A percentile compares a stretch with the other conserved stretches of the same genome.
These are phyloP conservation scores for Frankliniella intonsa DNA, from an alignment of 2,888 invertebrate species.

Conservation along the genomic window DNA sequence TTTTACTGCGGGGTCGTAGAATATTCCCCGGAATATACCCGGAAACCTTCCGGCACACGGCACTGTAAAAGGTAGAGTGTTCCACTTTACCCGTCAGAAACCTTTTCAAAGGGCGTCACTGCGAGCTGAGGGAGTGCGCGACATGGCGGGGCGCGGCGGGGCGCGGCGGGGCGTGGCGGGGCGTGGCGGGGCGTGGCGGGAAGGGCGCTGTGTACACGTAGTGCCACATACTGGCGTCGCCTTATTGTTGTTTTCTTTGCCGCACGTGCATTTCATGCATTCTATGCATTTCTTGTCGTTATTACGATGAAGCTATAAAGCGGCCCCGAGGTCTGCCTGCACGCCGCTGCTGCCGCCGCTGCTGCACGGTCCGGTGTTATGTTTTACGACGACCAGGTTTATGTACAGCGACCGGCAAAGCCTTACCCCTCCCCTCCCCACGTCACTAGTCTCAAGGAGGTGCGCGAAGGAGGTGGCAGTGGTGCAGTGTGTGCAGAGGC, in stretches of 20 bases:
- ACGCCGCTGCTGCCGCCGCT: neutral
- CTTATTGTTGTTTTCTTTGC: neutral
- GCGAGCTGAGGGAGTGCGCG: neutral
- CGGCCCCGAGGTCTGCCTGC: neutral
- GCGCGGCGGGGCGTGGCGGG: neutral
- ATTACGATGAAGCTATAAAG: constrained; percentile 26
- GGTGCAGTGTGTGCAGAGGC: neutral
- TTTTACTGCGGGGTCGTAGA: no score
- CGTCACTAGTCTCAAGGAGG: neutral
- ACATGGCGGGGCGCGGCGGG: neutral
- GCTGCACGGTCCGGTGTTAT: constrained; percentile 25
- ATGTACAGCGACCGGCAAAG: constrained; percentile 10
- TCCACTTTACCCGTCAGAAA: no score
- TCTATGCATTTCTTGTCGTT: constrained; percentile 22
- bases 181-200: neutral
- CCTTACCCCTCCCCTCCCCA: neutral
- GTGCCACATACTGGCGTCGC: neutral
- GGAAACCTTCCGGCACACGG: no score
- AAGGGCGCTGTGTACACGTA: neutral
- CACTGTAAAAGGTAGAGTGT: no score
- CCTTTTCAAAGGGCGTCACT: no score
- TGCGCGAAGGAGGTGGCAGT: neutral
- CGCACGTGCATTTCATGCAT: constrained; percentile 11
- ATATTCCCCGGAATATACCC: no score
- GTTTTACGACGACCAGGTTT: constrained; percentile 18